These are phyloP conservation scores for Zosterops borbonicus DNA, from an alignment of 2,113 vertebrate genomes.

Conservation along the genomic window DNA sequence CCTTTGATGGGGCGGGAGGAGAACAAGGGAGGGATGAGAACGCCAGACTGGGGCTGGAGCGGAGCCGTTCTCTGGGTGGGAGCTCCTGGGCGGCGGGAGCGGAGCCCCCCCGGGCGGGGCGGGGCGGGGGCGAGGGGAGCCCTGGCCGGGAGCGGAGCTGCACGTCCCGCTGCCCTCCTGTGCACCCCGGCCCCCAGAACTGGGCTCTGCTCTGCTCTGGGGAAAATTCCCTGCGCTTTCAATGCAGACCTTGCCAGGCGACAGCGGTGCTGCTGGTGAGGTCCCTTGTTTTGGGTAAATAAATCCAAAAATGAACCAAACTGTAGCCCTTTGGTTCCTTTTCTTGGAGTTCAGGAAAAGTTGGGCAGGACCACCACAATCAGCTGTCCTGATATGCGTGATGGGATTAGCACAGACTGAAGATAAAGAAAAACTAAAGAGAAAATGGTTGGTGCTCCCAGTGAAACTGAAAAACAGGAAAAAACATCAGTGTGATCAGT, in stretches of 20 bases:
- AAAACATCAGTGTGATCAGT: neutral
- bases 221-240: neutral
- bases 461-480: neutral
- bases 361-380: neutral
- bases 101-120: too few species aligned
- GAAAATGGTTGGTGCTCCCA: neutral
- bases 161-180: fast-evolving
- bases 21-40: neutral
- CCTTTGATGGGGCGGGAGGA: neutral
- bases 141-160: neutral
- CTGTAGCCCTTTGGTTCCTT: neutral
- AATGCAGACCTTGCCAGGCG: neutral
- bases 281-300: neutral
- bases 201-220: neutral
- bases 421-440: neutral
- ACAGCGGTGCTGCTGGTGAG: neutral
- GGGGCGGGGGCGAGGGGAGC: neutral
- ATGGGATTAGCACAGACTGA: neutral
- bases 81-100: neutral
- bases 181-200: neutral
- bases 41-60: neutral
- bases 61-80: neutral
- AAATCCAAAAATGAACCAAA: neutral
- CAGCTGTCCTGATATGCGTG: neutral
- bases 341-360: neutral